Evolutionary conservation across 1,140 invertebrate genomes (phyloP), one percentile per base, ranked within the genome.

Genomic region (Aleiodes sp.): DNA sequence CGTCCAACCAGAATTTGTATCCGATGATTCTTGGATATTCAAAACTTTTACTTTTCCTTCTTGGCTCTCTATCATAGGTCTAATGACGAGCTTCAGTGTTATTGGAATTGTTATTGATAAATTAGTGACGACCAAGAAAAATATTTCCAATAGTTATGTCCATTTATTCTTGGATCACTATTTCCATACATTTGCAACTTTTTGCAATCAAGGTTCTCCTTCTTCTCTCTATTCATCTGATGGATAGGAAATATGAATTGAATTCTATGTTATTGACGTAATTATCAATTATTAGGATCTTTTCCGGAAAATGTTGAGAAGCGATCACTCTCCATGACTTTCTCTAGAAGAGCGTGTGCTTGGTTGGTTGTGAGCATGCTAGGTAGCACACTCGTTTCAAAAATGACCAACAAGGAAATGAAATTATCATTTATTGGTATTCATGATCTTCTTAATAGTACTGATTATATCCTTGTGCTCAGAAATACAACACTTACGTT

Each of bases 311-410:
- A 64, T 31, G 60, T 72, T 24, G 39, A n/a, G n/a, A n/a, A 74
- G 4, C 67, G 52, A 52, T 75, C 72, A 1, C 76, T 69, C 52
- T 70, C 77, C 21, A 62, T 80, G 0, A 70, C 72, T 1, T 8
- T 76, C 0, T 75, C 65, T 7, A 76, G 74, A n/a, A 75, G 69
- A 35, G 19, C 75, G 7, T 80, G 76, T 19, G 72, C 72, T 6
- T 80, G 73, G 75, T 8, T 78, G 2, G 52, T 76, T 16, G n/a
- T 79, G 2, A 69, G 73, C 52, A 63, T 71, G 12, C 79, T 76
- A 26, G 78, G 46, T 35, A 75, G 77, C 0, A 31, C 76, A 41
- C 69, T 77, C 1, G 75, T 80, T 60, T 72, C 65, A 46, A 71
- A 66, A 7, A 78, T 80, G 78, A 69, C 65, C 8, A 67, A 74